phyloP scores from a whole-genome alignment of 2,113 vertebrate genomes.

The Engraulis encrasicolus region DNA sequence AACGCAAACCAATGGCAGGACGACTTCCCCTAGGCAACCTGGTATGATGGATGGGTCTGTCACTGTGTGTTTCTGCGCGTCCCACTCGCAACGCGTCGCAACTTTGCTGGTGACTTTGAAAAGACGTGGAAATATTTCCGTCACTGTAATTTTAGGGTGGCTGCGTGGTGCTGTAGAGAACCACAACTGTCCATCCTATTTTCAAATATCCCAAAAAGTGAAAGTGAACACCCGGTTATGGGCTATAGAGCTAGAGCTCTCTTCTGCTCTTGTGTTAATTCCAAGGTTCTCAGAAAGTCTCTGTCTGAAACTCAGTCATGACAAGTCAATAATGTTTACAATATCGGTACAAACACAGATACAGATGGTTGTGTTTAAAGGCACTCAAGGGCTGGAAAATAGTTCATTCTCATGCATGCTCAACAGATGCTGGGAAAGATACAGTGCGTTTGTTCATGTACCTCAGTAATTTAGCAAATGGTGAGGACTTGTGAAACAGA shows the following conservation, averaged over 20 bases:
- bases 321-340: background rate
- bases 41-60: background rate
- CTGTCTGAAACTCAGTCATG: background rate
- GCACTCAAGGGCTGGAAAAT: background rate
- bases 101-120: background rate
- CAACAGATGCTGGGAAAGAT: background rate
- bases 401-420: background rate
- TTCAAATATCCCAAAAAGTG: background rate
- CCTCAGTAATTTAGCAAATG: background rate
- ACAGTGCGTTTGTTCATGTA: background rate
- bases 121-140: background rate
- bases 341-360: background rate
- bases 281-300: background rate
- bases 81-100: background rate
- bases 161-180: background rate
- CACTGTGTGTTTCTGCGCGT: background rate
- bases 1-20: background rate
- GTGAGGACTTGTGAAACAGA: background rate
- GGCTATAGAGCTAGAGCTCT: background rate
- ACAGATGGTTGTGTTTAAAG: conserved; percentile 1
- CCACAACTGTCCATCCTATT: background rate
- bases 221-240: background rate
- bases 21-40: background rate
- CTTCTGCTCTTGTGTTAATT: background rate
- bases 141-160: background rate